A percentile compares a stretch with the other conserved stretches of the same genome.
phyloP scores from a whole-genome alignment of 2,888 invertebrate species.

The Macrosiphum euphorbiae region DNA sequence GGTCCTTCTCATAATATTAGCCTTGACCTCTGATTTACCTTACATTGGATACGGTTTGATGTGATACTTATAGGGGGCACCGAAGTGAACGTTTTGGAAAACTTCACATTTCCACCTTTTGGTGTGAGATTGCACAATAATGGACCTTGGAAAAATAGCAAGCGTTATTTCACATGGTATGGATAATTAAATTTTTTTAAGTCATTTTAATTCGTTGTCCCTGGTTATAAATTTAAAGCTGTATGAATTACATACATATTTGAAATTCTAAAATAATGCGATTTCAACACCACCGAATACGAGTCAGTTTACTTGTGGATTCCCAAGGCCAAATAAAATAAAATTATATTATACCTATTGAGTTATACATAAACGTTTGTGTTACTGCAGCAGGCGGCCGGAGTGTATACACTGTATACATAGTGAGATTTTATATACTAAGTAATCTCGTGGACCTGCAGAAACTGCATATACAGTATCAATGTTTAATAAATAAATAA shows the following conservation, averaged over 20 bases:
- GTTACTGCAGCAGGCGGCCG: neutral
- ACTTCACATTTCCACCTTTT: no score
- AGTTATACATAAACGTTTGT: neutral
- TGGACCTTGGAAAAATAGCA: no score
- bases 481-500: no score
- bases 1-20: no score
- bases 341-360: no score
- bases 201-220: neutral
- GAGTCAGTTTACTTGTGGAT: neutral
- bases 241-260: neutral
- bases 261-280: neutral
- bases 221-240: neutral
- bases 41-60: neutral
- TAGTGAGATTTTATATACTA: neutral
- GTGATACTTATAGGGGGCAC: neutral
- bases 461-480: neutral
- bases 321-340: no score
- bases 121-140: no score
- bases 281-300: neutral
- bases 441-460: neutral
- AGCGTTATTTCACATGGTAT: neutral
- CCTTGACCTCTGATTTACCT: neutral
- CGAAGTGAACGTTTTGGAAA: no score
- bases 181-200: neutral
- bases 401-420: neutral